A percentile compares a stretch with the other conserved stretches of the same genome.
phyloP scores from a whole-genome alignment of 2,113 vertebrate species.

The Siniperca chuatsi region DNA sequence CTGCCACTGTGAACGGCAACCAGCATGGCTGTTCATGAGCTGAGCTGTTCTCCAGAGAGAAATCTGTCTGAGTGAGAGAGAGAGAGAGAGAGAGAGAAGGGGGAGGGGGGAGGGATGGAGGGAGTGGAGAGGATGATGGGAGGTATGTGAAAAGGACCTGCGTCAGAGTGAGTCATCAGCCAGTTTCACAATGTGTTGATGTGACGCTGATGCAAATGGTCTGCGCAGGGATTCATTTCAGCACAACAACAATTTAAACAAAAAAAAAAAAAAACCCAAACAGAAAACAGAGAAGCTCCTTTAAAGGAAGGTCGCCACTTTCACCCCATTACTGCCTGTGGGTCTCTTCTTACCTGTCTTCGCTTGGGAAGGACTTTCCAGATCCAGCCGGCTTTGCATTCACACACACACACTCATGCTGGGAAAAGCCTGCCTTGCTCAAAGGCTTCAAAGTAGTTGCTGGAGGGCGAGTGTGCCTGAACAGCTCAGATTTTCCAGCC shows the following conservation, averaged over 20 bases:
- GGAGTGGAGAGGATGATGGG: conserved; percentile 59
- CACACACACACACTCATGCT: not conserved
- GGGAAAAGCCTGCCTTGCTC: conserved; percentile 23
- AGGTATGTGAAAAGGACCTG: conserved; percentile 76
- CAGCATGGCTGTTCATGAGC: conserved; percentile 77
- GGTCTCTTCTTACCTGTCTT: not conserved
- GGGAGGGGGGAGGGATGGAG: conserved; percentile 40
- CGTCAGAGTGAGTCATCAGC: conserved; percentile 85
- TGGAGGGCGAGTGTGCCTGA: not conserved
- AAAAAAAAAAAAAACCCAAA: not conserved
- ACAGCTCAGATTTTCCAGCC: not conserved
- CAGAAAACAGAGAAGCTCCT: conserved; percentile 30
- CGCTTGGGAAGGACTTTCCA: not conserved
- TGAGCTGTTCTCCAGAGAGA: conserved; percentile 73
- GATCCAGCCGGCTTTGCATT: not conserved
- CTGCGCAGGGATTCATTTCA: conserved; percentile 50
- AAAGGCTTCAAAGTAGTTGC: not conserved
- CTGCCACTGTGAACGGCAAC: conserved; percentile 70
- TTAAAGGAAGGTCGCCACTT: not conserved
- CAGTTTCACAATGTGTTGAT: conserved; percentile 86
- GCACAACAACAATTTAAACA: not conserved
- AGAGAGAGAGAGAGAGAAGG: conserved; percentile 30
- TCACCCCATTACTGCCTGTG: too few species aligned
- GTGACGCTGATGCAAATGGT: conserved; percentile 81
- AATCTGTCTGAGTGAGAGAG: conserved; percentile 58